Evolutionary conservation across 2,888 invertebrate genomes (phyloP).

Genomic region (Spialia ferax): DNA sequence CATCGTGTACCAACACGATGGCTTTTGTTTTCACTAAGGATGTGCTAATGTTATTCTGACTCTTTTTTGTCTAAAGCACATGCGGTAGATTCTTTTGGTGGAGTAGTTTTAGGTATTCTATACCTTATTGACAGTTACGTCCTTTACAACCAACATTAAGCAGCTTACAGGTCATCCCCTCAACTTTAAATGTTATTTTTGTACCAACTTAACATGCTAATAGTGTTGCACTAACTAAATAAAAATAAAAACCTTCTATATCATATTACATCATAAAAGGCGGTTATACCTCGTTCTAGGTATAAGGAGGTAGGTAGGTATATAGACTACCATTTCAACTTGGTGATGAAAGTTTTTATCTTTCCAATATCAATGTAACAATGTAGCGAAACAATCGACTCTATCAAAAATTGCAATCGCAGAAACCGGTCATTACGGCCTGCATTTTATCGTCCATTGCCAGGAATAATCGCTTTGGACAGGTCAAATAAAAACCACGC

Average conservation of each 20-base stretch:
- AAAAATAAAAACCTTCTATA: no score
- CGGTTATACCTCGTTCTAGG: no score
- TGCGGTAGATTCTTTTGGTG: no score
- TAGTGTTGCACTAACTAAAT: no score
- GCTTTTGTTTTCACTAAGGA: slow-evolving; percentile 11
- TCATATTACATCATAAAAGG: no score
- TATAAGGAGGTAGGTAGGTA: neutral
- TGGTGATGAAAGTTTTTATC: slow-evolving; percentile 11
- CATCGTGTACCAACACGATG: slow-evolving; percentile 4
- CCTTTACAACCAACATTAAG: no score
- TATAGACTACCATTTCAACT: neutral
- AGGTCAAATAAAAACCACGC: slow-evolving; percentile 20
- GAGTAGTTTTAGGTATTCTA: neutral
- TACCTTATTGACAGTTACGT: no score
- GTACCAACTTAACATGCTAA: no score
- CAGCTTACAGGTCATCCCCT: no score
- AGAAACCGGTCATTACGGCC: slow-evolving; percentile 16
- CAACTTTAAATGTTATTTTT: no score
- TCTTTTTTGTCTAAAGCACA: neutral
- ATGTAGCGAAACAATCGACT: slow-evolving; percentile 17
- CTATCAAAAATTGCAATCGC: slow-evolving; percentile 29
- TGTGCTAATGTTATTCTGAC: neutral
- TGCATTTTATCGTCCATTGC: slow-evolving; percentile 16
- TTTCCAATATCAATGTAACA: slow-evolving; percentile 9
- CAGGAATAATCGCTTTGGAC: slow-evolving; percentile 12